phyloP scores from a whole-genome alignment of 2,888 invertebrate genomes.

The Synanthedon formicaeformis region DNA sequence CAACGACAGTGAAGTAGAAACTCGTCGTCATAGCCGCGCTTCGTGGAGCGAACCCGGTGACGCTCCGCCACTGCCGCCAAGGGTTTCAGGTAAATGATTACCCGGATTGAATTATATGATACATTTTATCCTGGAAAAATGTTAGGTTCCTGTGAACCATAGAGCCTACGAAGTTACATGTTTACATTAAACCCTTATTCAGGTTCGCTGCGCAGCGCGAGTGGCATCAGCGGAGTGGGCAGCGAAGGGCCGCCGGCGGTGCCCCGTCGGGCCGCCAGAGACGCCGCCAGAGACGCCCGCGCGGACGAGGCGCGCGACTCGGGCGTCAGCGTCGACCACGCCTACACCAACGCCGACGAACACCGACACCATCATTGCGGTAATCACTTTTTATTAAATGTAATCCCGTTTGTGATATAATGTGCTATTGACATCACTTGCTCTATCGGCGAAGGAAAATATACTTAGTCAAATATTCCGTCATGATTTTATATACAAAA shows the following conservation, averaged over 20 bases:
- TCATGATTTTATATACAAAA: background rate
- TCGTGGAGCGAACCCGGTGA: conserved; percentile 66
- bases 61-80: conserved; percentile 85
- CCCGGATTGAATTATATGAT: background rate
- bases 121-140: background rate
- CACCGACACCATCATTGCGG: conserved; percentile 23
- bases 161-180: background rate
- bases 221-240: conserved; percentile 47
- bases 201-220: conserved; percentile 39
- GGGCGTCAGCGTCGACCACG: conserved; percentile 52
- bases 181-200: background rate
- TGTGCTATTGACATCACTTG: too few species aligned
- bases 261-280: conserved; percentile 1
- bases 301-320: conserved; percentile 56
- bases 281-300: conserved; percentile 46
- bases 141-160: background rate
- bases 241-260: conserved; percentile 14
- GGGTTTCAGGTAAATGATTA: conserved; percentile 74
- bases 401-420: conserved; percentile 5
- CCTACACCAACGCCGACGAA: conserved; percentile 41
- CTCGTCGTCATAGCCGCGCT: conserved; percentile 58
- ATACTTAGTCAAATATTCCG: conserved; percentile 11
- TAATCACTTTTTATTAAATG: conserved; percentile 6
- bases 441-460: too few species aligned
- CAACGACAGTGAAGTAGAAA: conserved; percentile 70